These are phyloP conservation scores for Noctua janthe DNA, from an alignment of 2,888 invertebrate species.

Conservation along the genomic window DNA sequence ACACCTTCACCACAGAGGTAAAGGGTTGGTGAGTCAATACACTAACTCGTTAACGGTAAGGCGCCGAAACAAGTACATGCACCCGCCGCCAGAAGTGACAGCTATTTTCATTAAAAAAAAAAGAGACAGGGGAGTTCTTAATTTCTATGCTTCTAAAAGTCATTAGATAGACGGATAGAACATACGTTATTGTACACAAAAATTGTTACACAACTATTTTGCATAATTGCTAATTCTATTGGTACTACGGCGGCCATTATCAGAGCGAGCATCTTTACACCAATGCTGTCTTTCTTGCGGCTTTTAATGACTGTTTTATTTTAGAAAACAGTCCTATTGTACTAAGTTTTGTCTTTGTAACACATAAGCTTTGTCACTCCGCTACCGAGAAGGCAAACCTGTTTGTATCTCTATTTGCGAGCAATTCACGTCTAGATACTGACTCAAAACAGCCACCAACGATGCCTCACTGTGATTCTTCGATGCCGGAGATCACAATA, in stretches of 20 bases:
- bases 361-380: not conserved
- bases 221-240: not conserved
- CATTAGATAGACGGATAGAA: not conserved
- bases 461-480: too few species aligned
- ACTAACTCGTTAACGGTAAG: not conserved
- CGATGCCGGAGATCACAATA: too few species aligned
- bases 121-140: not conserved
- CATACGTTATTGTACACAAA: not conserved
- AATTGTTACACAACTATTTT: not conserved
- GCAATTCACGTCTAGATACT: too few species aligned
- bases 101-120: not conserved
- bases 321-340: not conserved
- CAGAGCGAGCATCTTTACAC: not conserved
- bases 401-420: too few species aligned
- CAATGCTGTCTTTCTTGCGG: not conserved
- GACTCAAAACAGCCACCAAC: too few species aligned
- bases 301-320: not conserved
- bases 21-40: not conserved
- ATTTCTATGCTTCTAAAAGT: not conserved
- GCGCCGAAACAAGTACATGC: not conserved
- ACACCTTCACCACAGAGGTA: not conserved
- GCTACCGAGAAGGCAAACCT: too few species aligned
- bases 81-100: not conserved
- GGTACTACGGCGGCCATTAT: not conserved
- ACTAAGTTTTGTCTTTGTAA: slow-evolving; percentile 15